A percentile compares a stretch with the other conserved stretches of the same genome.
Conservation (phyloP, 2,113 vertebrate genomes). For the Trematocara zebra region DNA sequence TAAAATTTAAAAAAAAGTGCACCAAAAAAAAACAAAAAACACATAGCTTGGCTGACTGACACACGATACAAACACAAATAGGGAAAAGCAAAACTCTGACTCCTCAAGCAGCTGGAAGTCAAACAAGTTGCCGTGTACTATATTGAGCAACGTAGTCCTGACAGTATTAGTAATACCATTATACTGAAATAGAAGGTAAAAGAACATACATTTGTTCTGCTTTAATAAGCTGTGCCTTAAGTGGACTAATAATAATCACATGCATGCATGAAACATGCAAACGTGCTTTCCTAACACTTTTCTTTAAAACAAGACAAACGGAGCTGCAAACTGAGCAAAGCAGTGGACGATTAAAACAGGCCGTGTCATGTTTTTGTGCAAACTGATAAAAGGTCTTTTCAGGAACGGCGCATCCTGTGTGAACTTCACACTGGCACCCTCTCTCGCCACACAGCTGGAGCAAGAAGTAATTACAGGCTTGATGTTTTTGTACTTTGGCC, state of each 20-base stretch:
- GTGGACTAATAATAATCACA: neutral
- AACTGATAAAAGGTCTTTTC: neutral
- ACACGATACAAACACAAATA: constrained; percentile 8
- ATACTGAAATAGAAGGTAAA: neutral
- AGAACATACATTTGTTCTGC: neutral
- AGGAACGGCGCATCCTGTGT: neutral
- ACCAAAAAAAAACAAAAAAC: fast-evolving
- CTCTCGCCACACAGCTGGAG: neutral
- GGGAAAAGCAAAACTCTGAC: constrained; percentile 22
- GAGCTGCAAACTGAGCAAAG: neutral
- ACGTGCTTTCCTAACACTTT: neutral
- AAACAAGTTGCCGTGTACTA: neutral
- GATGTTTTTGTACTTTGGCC: neutral
- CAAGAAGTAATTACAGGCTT: neutral
- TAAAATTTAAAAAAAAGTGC: fast-evolving
- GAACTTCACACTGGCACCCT: neutral
- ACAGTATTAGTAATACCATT: neutral
- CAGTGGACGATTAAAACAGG: neutral
- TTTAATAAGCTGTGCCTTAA: neutral
- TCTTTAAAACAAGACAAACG: neutral
- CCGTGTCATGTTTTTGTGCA: neutral
- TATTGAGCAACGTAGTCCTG: neutral
- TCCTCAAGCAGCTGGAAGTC: constrained; percentile 1
- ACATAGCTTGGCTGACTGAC: constrained; percentile 7
- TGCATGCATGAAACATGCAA: neutral